phyloP scores from a whole-genome alignment of 2,113 vertebrate species.

The Heptranchias perlo region DNA sequence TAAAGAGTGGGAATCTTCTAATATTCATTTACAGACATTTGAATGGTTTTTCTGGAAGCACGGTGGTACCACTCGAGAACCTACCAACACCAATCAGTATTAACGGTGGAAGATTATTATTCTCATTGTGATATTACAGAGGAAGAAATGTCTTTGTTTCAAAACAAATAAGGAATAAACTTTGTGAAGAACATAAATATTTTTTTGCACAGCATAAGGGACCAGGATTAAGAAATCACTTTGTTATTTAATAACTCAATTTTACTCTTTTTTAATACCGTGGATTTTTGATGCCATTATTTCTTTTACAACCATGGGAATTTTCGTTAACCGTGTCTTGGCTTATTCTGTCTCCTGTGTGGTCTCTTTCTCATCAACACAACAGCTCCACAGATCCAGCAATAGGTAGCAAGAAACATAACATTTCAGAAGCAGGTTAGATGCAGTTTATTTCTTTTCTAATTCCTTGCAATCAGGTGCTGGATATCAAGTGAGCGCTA shows the following conservation, averaged over 20 bases:
- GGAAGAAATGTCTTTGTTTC: not conserved
- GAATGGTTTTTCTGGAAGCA: not conserved
- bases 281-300: not conserved
- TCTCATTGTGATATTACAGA: not conserved
- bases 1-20: not conserved
- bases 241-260: not conserved
- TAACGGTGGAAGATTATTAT: not conserved
- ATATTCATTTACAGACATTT: not conserved
- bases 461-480: no score
- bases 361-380: not conserved
- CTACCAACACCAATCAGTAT: not conserved
- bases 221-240: not conserved
- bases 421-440: no score
- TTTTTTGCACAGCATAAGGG: not conserved
- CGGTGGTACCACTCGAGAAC: no score
- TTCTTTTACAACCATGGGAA: not conserved
- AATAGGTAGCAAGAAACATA: not conserved
- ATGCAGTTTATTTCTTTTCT: not conserved
- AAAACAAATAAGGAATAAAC: not conserved
- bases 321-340: not conserved
- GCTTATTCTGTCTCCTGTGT: not conserved
- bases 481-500: not conserved
- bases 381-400: not conserved
- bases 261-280: not conserved
- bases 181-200: not conserved